A percentile compares a stretch with the other conserved stretches of the same genome.
phyloP scores from a whole-genome alignment of 2,113 vertebrate genomes.

The Melierax canorus region DNA sequence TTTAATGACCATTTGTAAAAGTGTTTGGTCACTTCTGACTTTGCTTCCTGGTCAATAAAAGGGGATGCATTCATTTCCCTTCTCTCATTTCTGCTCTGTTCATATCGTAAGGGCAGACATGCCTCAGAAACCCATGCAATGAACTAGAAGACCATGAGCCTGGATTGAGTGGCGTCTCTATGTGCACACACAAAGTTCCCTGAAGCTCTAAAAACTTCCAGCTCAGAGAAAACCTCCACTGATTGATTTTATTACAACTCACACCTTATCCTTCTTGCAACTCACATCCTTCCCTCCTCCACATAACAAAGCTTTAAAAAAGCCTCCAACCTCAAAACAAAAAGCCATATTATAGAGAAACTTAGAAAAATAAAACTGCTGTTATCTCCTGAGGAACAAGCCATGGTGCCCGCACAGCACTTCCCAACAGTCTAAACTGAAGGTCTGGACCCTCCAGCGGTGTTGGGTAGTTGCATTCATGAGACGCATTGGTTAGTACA shows the following conservation, averaged over 20 bases:
- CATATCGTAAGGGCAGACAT: not conserved
- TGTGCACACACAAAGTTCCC: not conserved
- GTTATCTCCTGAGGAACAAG: not conserved
- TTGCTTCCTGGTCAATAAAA: not conserved
- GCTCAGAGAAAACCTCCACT: not conserved
- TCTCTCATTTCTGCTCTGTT: not conserved
- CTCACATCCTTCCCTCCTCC: not conserved
- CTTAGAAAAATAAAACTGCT: not conserved
- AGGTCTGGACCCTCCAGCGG: not conserved
- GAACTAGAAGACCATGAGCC: not conserved
- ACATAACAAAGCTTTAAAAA: not conserved
- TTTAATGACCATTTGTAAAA: not conserved
- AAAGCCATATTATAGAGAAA: not conserved
- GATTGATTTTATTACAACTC: not conserved
- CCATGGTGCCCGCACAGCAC: not conserved
- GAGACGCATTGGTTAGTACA: not conserved
- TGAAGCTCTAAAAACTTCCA: not conserved
- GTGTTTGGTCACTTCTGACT: not conserved
- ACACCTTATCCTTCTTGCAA: not conserved
- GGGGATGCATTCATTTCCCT: not conserved
- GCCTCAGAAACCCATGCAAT: not conserved
- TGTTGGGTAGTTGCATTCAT: not conserved
- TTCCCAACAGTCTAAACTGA: not conserved
- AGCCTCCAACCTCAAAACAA: not conserved
- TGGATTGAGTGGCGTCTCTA: not conserved